A percentile compares a stretch with the other conserved stretches of the same genome.
Conservation (phyloP, 2,888 invertebrate genomes). For the Hypomecis punctinalis region DNA sequence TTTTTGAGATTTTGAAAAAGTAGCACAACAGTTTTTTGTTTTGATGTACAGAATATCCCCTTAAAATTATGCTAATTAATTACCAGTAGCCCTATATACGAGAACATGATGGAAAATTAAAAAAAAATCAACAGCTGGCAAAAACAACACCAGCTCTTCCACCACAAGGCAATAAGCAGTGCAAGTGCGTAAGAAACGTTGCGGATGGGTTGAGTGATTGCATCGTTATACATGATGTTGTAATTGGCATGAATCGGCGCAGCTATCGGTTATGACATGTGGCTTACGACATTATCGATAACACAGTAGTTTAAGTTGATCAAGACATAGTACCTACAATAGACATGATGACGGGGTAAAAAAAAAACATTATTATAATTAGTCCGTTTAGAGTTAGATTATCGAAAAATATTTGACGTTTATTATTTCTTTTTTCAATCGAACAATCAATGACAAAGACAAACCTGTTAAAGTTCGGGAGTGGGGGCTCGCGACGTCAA, state of each 20-base stretch:
- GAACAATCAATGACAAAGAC: no score
- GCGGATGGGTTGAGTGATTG: conserved; percentile 55
- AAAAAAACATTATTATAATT: no score
- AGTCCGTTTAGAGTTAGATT: not conserved
- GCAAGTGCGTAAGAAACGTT: conserved; percentile 42
- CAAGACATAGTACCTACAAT: not conserved
- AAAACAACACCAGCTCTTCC: conserved; percentile 3
- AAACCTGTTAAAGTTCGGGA: no score
- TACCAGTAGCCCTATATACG: no score
- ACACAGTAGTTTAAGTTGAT: conserved; percentile 3
- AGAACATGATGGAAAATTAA: not conserved
- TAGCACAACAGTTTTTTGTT: no score
- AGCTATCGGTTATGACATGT: conserved; percentile 28
- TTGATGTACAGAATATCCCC: no score
- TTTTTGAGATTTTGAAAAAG: no score
- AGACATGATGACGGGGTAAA: no score
- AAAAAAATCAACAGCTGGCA: not conserved
- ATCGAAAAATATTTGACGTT: not conserved
- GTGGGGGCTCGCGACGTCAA: no score
- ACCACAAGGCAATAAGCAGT: conserved; percentile 34
- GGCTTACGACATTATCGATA: conserved; percentile 24
- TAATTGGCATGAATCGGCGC: conserved; percentile 24
- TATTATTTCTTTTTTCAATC: no score
- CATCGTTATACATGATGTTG: conserved; percentile 33
- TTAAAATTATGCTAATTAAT: no score